Conservation (phyloP, 2,113 vertebrate genomes). For the Chaetorhynchus papuensis region DNA sequence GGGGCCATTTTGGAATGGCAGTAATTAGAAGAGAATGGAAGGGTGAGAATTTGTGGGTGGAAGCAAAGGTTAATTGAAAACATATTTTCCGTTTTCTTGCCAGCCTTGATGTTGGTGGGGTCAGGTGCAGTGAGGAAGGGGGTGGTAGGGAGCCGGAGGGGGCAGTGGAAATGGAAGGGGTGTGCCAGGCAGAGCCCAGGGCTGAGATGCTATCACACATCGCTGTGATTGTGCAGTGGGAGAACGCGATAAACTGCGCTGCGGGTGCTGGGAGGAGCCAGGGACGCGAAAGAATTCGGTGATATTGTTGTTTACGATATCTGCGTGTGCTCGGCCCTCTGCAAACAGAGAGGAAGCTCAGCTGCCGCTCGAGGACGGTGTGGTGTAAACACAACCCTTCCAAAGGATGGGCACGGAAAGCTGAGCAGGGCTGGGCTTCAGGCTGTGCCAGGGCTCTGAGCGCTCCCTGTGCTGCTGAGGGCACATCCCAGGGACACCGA, state of each 20-base stretch:
- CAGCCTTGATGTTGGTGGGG: constrained; percentile 16
- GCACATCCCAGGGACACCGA: not conserved
- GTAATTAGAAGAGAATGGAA: constrained; percentile 46
- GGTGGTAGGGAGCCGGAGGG: not conserved
- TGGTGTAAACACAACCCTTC: not conserved
- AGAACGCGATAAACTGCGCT: not conserved
- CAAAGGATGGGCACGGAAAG: not conserved
- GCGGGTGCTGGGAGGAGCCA: constrained; percentile 46
- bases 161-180: constrained; percentile 48
- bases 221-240: constrained; percentile 1
- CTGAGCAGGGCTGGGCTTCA: not conserved
- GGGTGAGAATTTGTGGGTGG: constrained; percentile 25
- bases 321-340: not conserved
- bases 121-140: constrained; percentile 32
- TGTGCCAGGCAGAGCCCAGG: constrained; percentile 7
- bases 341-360: constrained; percentile 1
- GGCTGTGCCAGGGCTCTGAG: not conserved
- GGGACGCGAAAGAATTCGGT: not conserved
- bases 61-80: constrained; percentile 51
- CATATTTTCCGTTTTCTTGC: constrained; percentile 44
- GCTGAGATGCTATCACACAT: constrained; percentile 37
- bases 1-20: constrained; percentile 50
- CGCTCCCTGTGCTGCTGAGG: accelerated
- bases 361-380: not conserved
- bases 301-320: constrained; percentile 29